Base-by-base conservation (phyloP, 2,113 vertebrate genomes). In the Lasiurus cinereus region DNA sequence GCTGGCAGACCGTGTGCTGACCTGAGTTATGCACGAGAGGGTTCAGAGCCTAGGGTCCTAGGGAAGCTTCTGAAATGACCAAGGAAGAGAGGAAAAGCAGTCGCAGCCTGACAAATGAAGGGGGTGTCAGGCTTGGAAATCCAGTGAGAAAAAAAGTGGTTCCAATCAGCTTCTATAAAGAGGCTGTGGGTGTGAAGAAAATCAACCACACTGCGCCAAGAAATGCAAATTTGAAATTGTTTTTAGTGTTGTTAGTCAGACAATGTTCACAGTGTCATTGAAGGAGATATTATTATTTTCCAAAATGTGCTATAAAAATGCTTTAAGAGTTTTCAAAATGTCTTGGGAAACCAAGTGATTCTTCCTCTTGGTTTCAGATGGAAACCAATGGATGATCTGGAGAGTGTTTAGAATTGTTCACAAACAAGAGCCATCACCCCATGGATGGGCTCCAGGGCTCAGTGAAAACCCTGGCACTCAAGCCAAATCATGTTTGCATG, bases 231-330 rank as follows among this genome's bases (percentile, higher is more conserved):
- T 29, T 82, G 33, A 64, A 87, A 79, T 29, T 56, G 54, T 59
- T 91, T 90, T 92, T 39, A 80, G 66, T 21, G 72, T 48, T 50
- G 33, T 84, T 46, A 88, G 29, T 82, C 87, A 76, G 12, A 93
- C 12, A 10, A 83, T 36, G 16, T 92, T 93, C 27, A 54, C 93
- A 92, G 77, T 84, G 22, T 72, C 64, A 82, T 27, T 73, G 50
- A 31, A 93, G 64, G 36, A 92, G 93, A 76, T 0, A 3, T 27
- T 80, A 78, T 50, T 90, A 52, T 48, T 48, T 82, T 87, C 72
- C 48, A 94, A 93, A 80, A 70, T 73, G 56, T 52, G 21, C 12
- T 43, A 87, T 52, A 54, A 93, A 93, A 86, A 80, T 70, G 31
- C 24, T 89, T 48, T 2, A 29, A 54, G 48, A 36, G n/a, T 94